Evolutionary conservation across 2,113 vertebrate species (phyloP).

Genomic region (Hippocampus guttulatus): DNA sequence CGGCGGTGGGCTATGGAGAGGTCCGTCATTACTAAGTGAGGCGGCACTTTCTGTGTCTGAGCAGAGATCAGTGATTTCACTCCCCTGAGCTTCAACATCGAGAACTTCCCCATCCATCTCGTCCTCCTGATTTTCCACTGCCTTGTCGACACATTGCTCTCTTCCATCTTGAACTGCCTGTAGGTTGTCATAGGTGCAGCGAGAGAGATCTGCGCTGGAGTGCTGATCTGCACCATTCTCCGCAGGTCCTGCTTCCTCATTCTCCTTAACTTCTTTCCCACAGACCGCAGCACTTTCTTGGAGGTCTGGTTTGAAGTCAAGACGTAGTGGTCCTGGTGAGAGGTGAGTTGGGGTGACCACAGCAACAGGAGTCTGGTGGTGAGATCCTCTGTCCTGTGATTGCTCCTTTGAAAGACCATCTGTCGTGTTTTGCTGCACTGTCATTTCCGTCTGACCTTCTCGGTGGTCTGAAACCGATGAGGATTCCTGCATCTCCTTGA

Average conservation of each 20-base stretch:
- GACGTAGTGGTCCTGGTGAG: conserved; percentile 5
- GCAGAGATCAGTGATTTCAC: conserved; percentile 52
- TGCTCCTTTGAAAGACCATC: conserved; percentile 25
- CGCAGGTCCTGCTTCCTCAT: conserved; percentile 16
- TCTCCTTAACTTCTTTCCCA: conserved; percentile 23
- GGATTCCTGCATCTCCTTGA: conserved; percentile 33
- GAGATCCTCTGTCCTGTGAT: conserved; percentile 31
- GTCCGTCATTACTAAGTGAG: conserved; percentile 70
- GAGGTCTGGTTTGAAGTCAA: conserved; percentile 20
- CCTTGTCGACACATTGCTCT: conserved; percentile 19
- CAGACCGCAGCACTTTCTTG: conserved; percentile 22
- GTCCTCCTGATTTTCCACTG: conserved; percentile 38
- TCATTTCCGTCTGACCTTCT: conserved; percentile 6
- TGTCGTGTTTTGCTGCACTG: conserved; percentile 5
- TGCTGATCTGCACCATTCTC: conserved; percentile 12
- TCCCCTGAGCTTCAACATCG: conserved; percentile 48
- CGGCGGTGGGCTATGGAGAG: conserved; percentile 65
- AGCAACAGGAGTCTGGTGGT: conserved; percentile 46
- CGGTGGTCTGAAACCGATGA: conserved; percentile 9
- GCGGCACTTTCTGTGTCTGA: conserved; percentile 67
- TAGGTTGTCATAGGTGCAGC: conserved; percentile 5
- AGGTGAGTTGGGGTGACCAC: conserved; percentile 36
- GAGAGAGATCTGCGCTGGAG: neutral
- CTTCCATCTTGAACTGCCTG: neutral
- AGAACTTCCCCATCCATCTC: conserved; percentile 21